Percentiles rank a stretch among this genome's conserved stretches.
Evolutionary conservation across 2,113 vertebrate genomes (phyloP).

Genomic region (Engystomops pustulosus): DNA sequence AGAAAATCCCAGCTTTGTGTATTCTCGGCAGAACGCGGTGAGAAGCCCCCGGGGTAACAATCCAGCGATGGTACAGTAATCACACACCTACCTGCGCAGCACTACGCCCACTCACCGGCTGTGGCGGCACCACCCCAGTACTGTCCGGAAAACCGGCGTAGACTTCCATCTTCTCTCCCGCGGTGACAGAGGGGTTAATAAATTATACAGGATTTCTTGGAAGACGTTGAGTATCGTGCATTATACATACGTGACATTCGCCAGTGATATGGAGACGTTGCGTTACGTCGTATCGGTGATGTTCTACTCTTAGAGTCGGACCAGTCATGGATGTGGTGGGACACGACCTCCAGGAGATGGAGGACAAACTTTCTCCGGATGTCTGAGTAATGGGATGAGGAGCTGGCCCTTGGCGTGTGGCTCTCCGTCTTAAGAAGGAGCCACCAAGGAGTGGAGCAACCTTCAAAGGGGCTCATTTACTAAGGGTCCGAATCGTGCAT

Average conservation of each 20-base stretch:
- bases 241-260: not conserved
- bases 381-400: too few relatives aligned
- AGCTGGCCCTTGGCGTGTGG: too few relatives aligned
- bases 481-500: too few relatives aligned
- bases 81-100: constrained; percentile 18
- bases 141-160: not conserved
- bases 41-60: constrained; percentile 51
- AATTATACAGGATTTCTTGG: not conserved
- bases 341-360: too few relatives aligned
- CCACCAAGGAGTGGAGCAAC: not conserved
- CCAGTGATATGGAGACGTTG: not conserved
- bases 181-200: not conserved
- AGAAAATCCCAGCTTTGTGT: constrained; percentile 52
- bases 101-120: constrained; percentile 33
- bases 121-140: not conserved
- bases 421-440: too few relatives aligned
- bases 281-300: not conserved
- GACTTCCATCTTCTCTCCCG: too few relatives aligned
- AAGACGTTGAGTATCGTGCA: not conserved
- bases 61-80: constrained; percentile 42
- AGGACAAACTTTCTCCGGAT: too few relatives aligned
- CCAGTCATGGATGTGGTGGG: too few relatives aligned
- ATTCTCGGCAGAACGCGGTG: constrained; percentile 50
- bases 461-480: too few relatives aligned
- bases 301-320: too few relatives aligned